Evolutionary conservation across 2,888 invertebrate species (phyloP).

Genomic region (Stenolophus ochropezus): DNA sequence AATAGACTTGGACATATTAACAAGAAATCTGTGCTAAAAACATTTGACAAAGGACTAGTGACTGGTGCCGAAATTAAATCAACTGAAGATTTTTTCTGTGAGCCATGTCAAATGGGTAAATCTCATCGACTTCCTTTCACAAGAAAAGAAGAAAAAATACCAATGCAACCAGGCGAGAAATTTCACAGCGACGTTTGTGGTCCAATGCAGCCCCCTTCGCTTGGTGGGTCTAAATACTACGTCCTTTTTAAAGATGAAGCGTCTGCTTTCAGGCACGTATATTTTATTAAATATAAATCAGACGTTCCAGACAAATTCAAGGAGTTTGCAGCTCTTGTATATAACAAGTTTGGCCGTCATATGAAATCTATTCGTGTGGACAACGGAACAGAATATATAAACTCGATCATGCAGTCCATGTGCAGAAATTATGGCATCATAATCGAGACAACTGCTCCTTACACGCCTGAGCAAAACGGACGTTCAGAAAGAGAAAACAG

Average conservation of each 20-base stretch:
- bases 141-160: too few species aligned
- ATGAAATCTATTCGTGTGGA: conserved; percentile 62
- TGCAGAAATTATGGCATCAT: too few species aligned
- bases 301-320: conserved; percentile 55
- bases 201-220: not conserved
- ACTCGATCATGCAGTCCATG: too few species aligned
- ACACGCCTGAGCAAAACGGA: conserved; percentile 65
- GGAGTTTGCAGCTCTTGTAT: conserved; percentile 42
- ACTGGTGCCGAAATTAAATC: conserved; percentile 55
- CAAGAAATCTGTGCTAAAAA: conserved; percentile 54
- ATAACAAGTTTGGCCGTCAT: conserved; percentile 55
- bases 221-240: conserved; percentile 58
- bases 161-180: too few species aligned
- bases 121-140: too few species aligned
- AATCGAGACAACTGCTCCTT: too few species aligned
- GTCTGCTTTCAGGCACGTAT: conserved; percentile 56
- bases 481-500: conserved; percentile 66
- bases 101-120: too few species aligned
- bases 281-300: conserved; percentile 58
- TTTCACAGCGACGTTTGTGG: not conserved
- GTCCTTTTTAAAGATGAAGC: conserved; percentile 61
- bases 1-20: conserved; percentile 62
- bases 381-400: conserved; percentile 64
- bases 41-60: conserved; percentile 58
- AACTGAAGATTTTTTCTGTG: conserved; percentile 52